Evolutionary conservation across 2,113 vertebrate genomes (phyloP).

Genomic region (Ifrita kowaldi): DNA sequence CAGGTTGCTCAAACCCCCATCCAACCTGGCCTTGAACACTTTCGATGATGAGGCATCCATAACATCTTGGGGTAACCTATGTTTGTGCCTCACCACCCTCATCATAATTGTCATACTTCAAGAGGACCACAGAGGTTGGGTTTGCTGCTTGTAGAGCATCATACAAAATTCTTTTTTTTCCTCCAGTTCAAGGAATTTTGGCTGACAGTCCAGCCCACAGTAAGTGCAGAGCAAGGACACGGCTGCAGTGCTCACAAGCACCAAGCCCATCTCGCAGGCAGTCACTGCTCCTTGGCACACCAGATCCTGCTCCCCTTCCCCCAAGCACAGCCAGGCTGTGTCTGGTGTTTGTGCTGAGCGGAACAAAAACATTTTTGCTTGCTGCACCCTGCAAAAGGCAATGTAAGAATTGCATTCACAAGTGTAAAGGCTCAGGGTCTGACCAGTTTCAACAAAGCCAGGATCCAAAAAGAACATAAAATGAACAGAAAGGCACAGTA

Average conservation of each 20-base stretch:
- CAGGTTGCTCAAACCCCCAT: neutral
- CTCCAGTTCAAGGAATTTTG: neutral
- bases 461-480: neutral
- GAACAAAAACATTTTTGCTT: neutral
- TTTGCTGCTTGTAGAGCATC: neutral
- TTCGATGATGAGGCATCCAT: neutral
- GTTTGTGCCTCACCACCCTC: neutral
- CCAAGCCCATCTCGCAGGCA: neutral
- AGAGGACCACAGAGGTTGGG: neutral
- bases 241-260: neutral
- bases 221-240: neutral
- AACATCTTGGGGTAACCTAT: neutral
- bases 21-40: neutral
- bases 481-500: neutral
- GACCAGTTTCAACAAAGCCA: neutral
- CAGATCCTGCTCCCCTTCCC: neutral
- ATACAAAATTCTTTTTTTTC: neutral
- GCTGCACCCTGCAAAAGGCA: neutral
- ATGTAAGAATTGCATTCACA: neutral
- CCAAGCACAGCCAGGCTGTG: rapidly evolving
- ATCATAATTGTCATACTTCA: neutral
- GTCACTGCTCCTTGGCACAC: neutral
- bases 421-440: neutral
- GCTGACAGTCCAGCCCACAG: neutral
- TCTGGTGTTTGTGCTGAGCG: neutral